These are phyloP conservation scores for Serinus canaria DNA, from an alignment of 2,113 vertebrate genomes.

Conservation along the genomic window DNA sequence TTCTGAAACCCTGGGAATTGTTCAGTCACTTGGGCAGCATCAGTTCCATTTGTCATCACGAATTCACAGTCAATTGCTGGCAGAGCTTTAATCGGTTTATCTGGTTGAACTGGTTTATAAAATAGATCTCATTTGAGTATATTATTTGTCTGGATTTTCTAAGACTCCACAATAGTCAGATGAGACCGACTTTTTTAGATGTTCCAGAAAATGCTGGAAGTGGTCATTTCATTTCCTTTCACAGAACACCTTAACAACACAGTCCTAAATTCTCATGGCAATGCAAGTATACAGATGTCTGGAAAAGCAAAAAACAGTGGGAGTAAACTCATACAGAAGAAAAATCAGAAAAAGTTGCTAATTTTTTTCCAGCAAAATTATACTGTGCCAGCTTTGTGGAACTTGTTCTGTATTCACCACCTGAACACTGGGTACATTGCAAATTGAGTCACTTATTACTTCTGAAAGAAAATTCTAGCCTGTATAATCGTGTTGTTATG, in stretches of 20 bases:
- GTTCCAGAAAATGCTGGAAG: not conserved
- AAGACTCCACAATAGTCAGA: not conserved
- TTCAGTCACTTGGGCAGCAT: not conserved
- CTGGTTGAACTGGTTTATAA: not conserved
- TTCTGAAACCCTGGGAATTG: not conserved
- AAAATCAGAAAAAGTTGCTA: not conserved
- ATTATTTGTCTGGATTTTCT: not conserved
- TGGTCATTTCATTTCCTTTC: not conserved
- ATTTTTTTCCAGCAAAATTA: not conserved
- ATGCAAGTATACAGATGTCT: not conserved
- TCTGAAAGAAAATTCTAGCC: not conserved
- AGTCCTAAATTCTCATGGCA: not conserved
- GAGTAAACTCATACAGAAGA: not conserved
- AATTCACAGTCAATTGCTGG: not conserved
- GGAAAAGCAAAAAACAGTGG: not conserved
- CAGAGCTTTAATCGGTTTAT: fast-evolving
- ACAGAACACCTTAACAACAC: not conserved
- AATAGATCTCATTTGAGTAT: not conserved
- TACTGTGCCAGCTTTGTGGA: not conserved
- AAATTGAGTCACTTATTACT: not conserved
- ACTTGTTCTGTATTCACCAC: not conserved
- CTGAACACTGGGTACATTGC: not conserved
- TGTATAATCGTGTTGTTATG: not conserved
- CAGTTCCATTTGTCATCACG: fast-evolving
- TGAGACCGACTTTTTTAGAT: not conserved